Conservation (phyloP, 2,113 vertebrate species). For the Pogona vitticeps region DNA sequence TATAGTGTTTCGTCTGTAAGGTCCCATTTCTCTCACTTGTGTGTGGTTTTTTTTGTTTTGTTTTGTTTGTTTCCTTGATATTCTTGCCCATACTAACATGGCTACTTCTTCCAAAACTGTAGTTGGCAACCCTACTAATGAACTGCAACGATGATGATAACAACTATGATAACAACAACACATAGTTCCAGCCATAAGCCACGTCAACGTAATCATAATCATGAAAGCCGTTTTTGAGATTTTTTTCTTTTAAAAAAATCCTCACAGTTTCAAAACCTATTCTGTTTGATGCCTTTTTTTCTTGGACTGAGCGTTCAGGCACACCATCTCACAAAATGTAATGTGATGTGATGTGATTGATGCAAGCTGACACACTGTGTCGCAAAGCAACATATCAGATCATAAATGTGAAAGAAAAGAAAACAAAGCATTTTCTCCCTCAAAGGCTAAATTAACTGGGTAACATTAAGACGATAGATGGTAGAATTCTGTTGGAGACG, state of each 20-base stretch:
- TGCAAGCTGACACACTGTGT: conserved; percentile 65
- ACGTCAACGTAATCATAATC: conserved; percentile 5
- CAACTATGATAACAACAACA: background rate
- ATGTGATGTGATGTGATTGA: conserved; percentile 69
- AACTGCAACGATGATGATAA: conserved; percentile 24
- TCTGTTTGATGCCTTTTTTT: conserved; percentile 44
- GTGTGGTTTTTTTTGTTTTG: no score
- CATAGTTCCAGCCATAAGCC: background rate
- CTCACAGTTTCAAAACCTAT: conserved; percentile 39
- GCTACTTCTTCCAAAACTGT: no score
- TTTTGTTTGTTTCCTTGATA: no score
- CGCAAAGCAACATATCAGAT: conserved; percentile 71
- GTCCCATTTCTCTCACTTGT: no score
- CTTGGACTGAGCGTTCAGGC: conserved; percentile 65
- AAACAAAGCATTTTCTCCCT: conserved; percentile 35
- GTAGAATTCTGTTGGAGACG: background rate
- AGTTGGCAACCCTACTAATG: background rate
- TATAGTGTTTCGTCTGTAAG: no score
- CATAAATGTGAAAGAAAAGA: conserved; percentile 62
- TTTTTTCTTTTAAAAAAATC: conserved; percentile 34
- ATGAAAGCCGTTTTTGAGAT: conserved; percentile 18
- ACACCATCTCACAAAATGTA: conserved; percentile 67
- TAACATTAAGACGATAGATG: conserved; percentile 35
- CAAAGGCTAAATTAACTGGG: conserved; percentile 61
- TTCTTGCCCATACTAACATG: no score